phyloP scores from a whole-genome alignment of 2,797 vertebrate species.

The Galaxias olidus region DNA sequence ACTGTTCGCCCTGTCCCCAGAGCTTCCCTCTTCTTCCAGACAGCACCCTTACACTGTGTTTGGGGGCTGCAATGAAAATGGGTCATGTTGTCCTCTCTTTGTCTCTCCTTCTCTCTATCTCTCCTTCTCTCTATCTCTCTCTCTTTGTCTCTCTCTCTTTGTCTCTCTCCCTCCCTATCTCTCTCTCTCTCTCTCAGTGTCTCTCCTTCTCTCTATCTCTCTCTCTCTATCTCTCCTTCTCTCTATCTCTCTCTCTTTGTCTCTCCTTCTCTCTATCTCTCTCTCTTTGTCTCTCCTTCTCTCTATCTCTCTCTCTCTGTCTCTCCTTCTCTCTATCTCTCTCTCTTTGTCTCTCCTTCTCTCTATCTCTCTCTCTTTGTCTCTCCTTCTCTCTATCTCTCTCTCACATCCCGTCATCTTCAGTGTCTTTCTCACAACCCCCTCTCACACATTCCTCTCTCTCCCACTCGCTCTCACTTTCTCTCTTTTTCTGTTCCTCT shows the following conservation, averaged over 20 bases:
- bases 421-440: not conserved
- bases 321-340: slow-evolving; percentile 35
- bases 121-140: slow-evolving; percentile 7
- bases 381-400: slow-evolving; percentile 35
- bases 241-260: slow-evolving; percentile 34
- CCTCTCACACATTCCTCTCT: no score
- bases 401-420: slow-evolving; percentile 36
- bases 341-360: slow-evolving; percentile 33
- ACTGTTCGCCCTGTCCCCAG: slow-evolving; percentile 11
- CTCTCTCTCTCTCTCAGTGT: slow-evolving; percentile 29
- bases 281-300: slow-evolving; percentile 33
- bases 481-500: not conserved
- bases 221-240: slow-evolving; percentile 33
- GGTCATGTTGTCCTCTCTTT: slow-evolving; percentile 44
- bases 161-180: slow-evolving; percentile 9
- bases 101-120: slow-evolving; percentile 12
- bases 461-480: not conserved
- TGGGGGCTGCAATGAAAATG: slow-evolving; percentile 40
- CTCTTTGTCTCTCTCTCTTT: slow-evolving; percentile 13
- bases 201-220: slow-evolving; percentile 35
- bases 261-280: slow-evolving; percentile 35
- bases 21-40: slow-evolving; percentile 18
- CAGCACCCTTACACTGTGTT: slow-evolving; percentile 12
- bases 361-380: no score
- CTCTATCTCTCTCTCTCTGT: slow-evolving; percentile 34